phyloP scores from a whole-genome alignment of 1,140 invertebrate genomes.

The Cotesia typhae region DNA sequence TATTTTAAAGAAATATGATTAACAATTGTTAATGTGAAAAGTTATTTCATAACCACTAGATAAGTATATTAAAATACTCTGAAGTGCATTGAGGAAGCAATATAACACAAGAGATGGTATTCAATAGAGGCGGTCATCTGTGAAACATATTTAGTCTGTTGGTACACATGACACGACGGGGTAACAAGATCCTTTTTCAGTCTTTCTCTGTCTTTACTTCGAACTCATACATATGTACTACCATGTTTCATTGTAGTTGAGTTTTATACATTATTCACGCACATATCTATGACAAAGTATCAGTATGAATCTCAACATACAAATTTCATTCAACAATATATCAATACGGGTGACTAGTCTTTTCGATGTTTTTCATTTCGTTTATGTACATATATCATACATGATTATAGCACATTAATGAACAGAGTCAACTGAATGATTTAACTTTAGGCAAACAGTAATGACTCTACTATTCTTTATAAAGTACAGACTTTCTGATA shows the following conservation, averaged over 20 bases:
- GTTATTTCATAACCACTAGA: background rate
- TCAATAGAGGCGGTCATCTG: conserved; percentile 62
- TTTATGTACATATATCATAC: no score
- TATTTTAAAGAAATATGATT: no score
- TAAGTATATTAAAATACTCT: conserved; percentile 7
- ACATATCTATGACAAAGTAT: background rate
- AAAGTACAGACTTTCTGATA: no score
- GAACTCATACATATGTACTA: conserved; percentile 1
- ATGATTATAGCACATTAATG: background rate
- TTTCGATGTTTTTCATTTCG: conserved; percentile 18
- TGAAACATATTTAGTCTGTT: conserved; percentile 67
- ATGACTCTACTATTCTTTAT: no score
- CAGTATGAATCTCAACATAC: conserved; percentile 19
- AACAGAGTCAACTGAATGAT: conserved; percentile 12
- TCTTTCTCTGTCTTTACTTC: conserved; percentile 6
- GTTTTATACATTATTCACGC: conserved; percentile 1
- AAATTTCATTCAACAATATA: conserved; percentile 19
- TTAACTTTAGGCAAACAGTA: background rate
- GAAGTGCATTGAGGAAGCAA: conserved; percentile 34
- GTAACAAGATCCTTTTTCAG: conserved; percentile 34
- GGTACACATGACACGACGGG: conserved; percentile 62
- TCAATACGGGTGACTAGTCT: conserved; percentile 32
- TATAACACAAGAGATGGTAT: conserved; percentile 43
- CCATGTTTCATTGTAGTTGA: conserved; percentile 9
- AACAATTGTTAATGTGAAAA: no score